These are phyloP conservation scores for Incurvaria masculella DNA, from an alignment of 2,888 invertebrate genomes.

Conservation along the genomic window DNA sequence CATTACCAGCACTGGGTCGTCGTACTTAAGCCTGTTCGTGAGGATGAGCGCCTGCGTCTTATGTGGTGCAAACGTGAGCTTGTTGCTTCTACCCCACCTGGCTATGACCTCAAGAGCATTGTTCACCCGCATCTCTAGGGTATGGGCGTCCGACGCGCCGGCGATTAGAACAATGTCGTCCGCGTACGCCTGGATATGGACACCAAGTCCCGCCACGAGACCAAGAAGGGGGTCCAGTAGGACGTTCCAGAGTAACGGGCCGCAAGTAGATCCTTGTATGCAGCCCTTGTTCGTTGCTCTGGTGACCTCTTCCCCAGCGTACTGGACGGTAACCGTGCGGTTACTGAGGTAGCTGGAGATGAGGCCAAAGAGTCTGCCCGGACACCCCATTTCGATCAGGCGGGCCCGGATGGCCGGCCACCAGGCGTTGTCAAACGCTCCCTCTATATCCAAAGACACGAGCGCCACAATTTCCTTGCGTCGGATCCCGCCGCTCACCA, in stretches of 20 bases:
- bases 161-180: slow-evolving; percentile 14
- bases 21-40: slow-evolving; percentile 4
- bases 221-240: slow-evolving; percentile 11
- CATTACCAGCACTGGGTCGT: neutral
- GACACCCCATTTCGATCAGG: neutral
- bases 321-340: slow-evolving; percentile 7
- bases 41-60: slow-evolving; percentile 4
- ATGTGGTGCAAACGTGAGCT: slow-evolving; percentile 1
- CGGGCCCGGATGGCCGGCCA: neutral
- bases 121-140: slow-evolving; percentile 6
- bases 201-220: neutral
- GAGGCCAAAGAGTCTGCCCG: neutral
- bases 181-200: slow-evolving; percentile 15
- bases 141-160: no score
- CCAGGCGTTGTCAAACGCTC: neutral
- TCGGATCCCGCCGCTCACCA: no score
- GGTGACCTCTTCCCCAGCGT: slow-evolving; percentile 5
- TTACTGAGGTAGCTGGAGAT: slow-evolving; percentile 9
- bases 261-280: slow-evolving; percentile 13
- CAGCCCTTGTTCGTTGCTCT: slow-evolving; percentile 12
- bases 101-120: neutral
- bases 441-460: no score
- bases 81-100: neutral
- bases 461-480: no score
- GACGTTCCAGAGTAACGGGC: slow-evolving; percentile 15